A percentile compares a stretch with the other conserved stretches of the same genome.
These are phyloP conservation scores for Aphaenogaster ashmeadi DNA, from an alignment of 1,140 invertebrate species.

Conservation along the genomic window DNA sequence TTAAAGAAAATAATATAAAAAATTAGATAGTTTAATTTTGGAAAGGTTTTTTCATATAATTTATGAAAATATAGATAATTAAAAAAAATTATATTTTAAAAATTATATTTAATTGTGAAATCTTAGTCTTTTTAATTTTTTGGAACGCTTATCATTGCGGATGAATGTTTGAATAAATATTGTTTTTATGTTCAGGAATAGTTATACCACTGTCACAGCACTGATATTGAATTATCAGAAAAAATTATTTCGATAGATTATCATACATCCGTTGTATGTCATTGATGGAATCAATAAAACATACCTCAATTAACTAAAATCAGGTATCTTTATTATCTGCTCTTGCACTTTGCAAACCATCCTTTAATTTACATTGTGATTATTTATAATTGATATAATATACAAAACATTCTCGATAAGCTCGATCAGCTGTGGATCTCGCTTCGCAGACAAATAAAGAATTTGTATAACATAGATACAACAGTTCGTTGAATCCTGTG, in stretches of 20 bases:
- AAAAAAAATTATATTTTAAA: background rate
- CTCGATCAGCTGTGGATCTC: background rate
- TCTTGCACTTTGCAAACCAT: slow-evolving; percentile 29
- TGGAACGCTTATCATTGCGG: background rate
- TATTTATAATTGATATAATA: slow-evolving; percentile 16
- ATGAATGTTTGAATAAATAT: background rate
- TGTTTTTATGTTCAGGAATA: background rate
- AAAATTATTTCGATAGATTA: slow-evolving; percentile 14
- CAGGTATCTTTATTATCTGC: slow-evolving; percentile 45
- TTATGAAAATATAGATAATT: background rate
- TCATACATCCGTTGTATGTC: background rate
- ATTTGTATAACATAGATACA: slow-evolving; percentile 12
- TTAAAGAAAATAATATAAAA: background rate
- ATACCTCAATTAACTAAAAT: slow-evolving; percentile 32
- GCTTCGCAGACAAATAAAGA: slow-evolving; percentile 25
- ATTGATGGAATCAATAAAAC: slow-evolving; percentile 15
- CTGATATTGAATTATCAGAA: background rate
- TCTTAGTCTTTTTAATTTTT: background rate
- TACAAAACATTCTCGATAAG: slow-evolving; percentile 40
- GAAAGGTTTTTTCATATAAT: background rate
- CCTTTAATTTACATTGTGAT: slow-evolving; percentile 34
- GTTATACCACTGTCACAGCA: background rate
- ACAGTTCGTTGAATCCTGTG: slow-evolving; percentile 21
- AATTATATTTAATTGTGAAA: background rate
- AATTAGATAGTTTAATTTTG: background rate